Evolutionary conservation across 2,113 vertebrate genomes (phyloP).

Genomic region (Malurus elegans): DNA sequence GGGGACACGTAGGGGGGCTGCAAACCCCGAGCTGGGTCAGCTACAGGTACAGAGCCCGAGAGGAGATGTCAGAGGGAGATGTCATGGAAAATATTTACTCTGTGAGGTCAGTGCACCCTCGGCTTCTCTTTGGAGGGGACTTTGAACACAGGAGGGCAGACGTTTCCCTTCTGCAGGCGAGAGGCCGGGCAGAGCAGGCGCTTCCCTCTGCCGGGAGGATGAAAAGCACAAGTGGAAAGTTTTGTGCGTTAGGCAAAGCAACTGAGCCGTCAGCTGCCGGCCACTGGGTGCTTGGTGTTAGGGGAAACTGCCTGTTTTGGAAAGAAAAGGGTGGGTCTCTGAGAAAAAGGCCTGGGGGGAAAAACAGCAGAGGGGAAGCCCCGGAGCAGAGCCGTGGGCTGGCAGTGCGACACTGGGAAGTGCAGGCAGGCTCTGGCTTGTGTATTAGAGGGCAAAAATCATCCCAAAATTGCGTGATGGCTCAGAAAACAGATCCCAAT

Average conservation of each 20-base stretch:
- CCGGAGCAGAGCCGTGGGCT: background rate
- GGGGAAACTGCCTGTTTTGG: background rate
- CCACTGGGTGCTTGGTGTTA: background rate
- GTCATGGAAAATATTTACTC: constrained; percentile 45
- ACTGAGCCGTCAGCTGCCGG: background rate
- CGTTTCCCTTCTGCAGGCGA: background rate
- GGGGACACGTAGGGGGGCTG: background rate
- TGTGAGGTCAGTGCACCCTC: constrained; percentile 33
- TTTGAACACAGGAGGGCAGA: constrained; percentile 47
- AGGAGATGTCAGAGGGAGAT: background rate
- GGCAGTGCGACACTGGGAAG: background rate
- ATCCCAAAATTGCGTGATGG: background rate
- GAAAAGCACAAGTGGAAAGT: constrained; percentile 9
- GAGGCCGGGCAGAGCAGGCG: background rate
- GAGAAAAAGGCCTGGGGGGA: background rate
- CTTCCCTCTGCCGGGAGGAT: background rate
- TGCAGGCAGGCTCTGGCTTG: background rate
- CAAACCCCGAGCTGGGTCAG: background rate
- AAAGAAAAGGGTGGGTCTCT: background rate
- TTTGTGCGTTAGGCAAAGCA: background rate
- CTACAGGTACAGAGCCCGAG: background rate
- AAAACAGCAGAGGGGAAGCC: background rate
- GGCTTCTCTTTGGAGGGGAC: constrained; percentile 24
- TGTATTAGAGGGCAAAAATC: background rate
- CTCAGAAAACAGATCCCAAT: background rate